Evolutionary conservation across 2,888 invertebrate genomes (phyloP), one percentile per base, ranked within the genome.

Genomic region (Eilema caniola): DNA sequence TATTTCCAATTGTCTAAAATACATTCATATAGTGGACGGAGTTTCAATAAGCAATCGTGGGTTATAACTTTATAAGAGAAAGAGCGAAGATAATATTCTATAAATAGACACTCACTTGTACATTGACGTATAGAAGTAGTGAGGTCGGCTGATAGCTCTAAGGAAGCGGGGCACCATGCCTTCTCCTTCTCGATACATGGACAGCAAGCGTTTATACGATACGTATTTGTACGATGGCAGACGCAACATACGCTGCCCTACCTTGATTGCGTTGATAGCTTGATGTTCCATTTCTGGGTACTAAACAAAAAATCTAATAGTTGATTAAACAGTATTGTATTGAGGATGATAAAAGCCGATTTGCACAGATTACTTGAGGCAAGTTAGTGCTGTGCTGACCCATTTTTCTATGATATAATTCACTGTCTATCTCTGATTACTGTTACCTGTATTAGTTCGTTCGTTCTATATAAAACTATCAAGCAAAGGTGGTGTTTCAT

Each of bases 111-210:
- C 93, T 93, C 81, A 95, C 94, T 93, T 93, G 83, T 92, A 93
- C 93, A 92, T 92, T 2, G 94, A 93, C 0, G 92, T 92, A 82
- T 93, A 93, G 82, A 92, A 93, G 82, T 90, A 93, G 76, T 93
- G 91, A 0, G 94, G 92, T 0, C 92, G 88, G 67, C 86, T 89
- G 76, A 92, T 88, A 11, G 93, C 89, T 24, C 90, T 87, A 56
- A 95, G 88, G 83, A 93, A 94, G 1, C 92, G 83, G 1, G 94
- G 88, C 68, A 94, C 93, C 87, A 93, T 89, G 69, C 93, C 94
- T 57, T 95, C 94, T 0, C 93, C 92, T 78, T 93, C 90, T 8
- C 93, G 89, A 83, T 91, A 94, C 74, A 94, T 64, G 24, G 74
- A 81, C 60, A 95, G 84, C 71, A 94, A 81, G 0, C 92, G 90